Evolutionary conservation across 1,140 invertebrate species (phyloP), one percentile per base, ranked within the genome.

Genomic region (Anthonomus grandis): DNA sequence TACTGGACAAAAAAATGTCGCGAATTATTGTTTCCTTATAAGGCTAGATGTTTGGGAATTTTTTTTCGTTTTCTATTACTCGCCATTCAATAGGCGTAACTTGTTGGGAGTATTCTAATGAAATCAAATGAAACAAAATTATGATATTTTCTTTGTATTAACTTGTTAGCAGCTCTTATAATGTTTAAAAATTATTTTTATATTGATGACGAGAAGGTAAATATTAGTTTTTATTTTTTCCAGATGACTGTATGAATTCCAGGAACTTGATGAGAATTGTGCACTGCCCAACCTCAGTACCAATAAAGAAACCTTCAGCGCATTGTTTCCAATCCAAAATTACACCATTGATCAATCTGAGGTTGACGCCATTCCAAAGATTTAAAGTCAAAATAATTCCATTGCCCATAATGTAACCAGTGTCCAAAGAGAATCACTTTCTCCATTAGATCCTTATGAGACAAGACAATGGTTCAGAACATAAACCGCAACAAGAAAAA

Each of bases 361-460:
- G 38, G 38, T 39, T 39, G 38, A 39, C 38, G 38, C 8, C 38
- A 39, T 39, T 39, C 13, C 38, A 39, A 39, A 39, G 13, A 42
- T 42, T 42, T 42, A 13, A 17, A 42, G 39, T 42, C 39, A 42
- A 42, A 42, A 18, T 19, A 9, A 4, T 42, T 42, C 39, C 17
- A 42, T 42, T 42, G 17, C 39, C 39, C 39, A 42, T 42, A 42
- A 42, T 42, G 39, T 19, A 42, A 42, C 39, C 39, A 42, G 39
- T 42, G 39, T 12, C 39, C 39, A 42, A 42, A 19, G 21, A 19
- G 39, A 42, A 42, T 42, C 39, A 42, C 17, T 42, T 42, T 42
- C 39, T 19, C 13, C 15, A 42, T 19, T 19, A 42, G 39, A 42
- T 9, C 39, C 39, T 42, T 42, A 42, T 42, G 39, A 42, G 21